Base-by-base conservation (phyloP, 2,113 vertebrate genomes). In the Montifringilla adamsi region DNA sequence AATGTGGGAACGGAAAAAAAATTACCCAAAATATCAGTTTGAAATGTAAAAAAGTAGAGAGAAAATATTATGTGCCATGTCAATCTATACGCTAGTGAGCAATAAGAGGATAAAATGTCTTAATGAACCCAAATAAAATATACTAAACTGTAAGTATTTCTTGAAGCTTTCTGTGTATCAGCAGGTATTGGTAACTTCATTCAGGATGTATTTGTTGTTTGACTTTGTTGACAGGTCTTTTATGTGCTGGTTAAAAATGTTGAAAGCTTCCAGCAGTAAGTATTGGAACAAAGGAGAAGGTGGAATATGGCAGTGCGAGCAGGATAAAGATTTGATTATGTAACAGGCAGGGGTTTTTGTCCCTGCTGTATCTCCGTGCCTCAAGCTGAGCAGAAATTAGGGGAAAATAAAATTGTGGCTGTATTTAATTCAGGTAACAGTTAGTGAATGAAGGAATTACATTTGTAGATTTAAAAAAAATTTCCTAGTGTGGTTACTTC, bases 291-390 rank as follows among this genome's bases (percentile, higher is more conserved):
- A 35, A 69, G 26, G 23, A 77, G 30, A 74, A 70, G 13, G 23
- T 86, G 37, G 15, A 70, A 50, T 46, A 56, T 2, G 3, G 8
- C 22, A 35, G 8, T 16, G 10, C 18, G 82, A 60, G 30, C 31
- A 37, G 14, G 11, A 3, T 74, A 35, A 49, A 47, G 2, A 14
- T 33, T 39, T 33, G 15, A 7, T 60, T 4, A 4, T 16, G 11
- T 46, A 39, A 28, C 5, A 31, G 27, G 9, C 11, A 56, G 20
- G 15, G 20, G 1, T 21, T 53, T 64, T 22, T 79, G 23, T 7
- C 15, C 8, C 10, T 49, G 21, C 17, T 60, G 9, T 59, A 52
- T n/a, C 5, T 24, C 39, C 3, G 2, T 0, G 0, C 12, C 52
- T 1, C 28, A 50, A 43, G 7, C 3, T 43, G 20, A 58, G 18